A percentile compares a stretch with the other conserved stretches of the same genome.
These are phyloP conservation scores for Phycodurus eques DNA, from an alignment of 2,113 vertebrate genomes.

Conservation along the genomic window DNA sequence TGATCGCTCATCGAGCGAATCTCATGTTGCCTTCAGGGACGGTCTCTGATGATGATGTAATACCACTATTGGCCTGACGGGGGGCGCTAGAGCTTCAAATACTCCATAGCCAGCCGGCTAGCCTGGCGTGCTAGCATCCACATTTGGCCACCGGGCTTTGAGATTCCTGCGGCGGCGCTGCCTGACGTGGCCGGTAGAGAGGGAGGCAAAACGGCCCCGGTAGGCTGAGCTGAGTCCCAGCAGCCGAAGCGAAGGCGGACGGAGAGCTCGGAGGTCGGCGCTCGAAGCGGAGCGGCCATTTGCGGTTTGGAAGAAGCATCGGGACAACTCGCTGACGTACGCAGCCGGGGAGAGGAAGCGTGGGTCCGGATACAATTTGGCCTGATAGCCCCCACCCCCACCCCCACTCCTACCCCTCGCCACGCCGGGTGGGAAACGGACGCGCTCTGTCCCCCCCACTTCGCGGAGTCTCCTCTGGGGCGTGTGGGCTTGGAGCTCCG, in stretches of 20 bases:
- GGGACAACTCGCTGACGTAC: constrained; percentile 34
- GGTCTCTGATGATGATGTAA: background rate
- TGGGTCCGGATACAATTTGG: constrained; percentile 52
- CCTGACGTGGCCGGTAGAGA: constrained; percentile 66
- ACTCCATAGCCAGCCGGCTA: constrained; percentile 5
- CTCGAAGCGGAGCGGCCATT: constrained; percentile 64
- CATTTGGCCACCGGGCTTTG: constrained; percentile 21
- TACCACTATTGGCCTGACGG: background rate
- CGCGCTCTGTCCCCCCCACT: background rate
- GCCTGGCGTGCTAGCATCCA: background rate
- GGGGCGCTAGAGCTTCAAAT: constrained; percentile 55
- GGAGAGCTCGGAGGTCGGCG: constrained; percentile 25
- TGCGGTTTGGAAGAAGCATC: constrained; percentile 52
- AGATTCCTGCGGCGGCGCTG: constrained; percentile 63
- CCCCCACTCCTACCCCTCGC: background rate
- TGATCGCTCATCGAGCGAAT: too few species aligned
- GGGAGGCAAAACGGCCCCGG: constrained; percentile 63
- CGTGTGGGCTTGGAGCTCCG: background rate
- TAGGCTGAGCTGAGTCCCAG: constrained; percentile 63
- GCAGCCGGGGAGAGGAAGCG: constrained; percentile 48
- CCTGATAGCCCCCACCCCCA: constrained; percentile 38
- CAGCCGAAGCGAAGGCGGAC: background rate
- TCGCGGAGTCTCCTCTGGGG: background rate
- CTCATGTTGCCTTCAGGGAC: background rate
- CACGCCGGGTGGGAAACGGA: constrained; percentile 8